These are phyloP conservation scores for Orchestes rusci DNA, from an alignment of 2,888 invertebrate genomes.

Conservation along the genomic window DNA sequence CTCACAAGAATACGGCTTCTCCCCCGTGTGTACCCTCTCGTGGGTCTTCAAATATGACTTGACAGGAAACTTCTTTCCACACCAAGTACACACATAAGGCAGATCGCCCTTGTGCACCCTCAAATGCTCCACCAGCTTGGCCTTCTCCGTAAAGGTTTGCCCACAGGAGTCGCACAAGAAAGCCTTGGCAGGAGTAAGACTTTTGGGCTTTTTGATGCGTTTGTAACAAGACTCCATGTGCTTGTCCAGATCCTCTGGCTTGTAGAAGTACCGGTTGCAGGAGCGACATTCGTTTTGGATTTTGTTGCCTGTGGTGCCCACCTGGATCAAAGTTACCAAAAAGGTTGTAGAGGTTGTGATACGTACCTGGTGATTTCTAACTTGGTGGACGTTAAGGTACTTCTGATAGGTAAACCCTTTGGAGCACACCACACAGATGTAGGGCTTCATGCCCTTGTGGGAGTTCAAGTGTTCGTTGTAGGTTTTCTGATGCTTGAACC, in stretches of 20 bases:
- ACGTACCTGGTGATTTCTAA: constrained; percentile 32
- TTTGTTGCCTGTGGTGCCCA: constrained; percentile 41
- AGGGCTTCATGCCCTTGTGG: constrained; percentile 48
- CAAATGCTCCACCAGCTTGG: constrained; percentile 36
- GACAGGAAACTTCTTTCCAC: constrained; percentile 47
- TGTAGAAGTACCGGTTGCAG: constrained; percentile 36
- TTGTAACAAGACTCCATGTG: constrained; percentile 39
- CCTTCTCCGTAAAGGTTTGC: constrained; percentile 34
- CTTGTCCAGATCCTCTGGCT: constrained; percentile 40
- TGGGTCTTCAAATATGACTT: constrained; percentile 35
- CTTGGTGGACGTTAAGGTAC: constrained; percentile 35
- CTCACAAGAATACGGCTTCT: constrained; percentile 38
- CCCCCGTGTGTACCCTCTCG: constrained; percentile 41
- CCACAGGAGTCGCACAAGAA: constrained; percentile 38
- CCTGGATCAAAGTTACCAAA: too few relatives aligned
- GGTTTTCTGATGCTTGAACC: constrained; percentile 48
- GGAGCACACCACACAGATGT: constrained; percentile 48
- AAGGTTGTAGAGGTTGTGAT: too few relatives aligned
- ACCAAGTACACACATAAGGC: constrained; percentile 42
- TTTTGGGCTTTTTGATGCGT: constrained; percentile 28
- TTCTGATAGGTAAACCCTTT: constrained; percentile 48
- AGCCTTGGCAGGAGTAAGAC: constrained; percentile 15
- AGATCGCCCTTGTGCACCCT: constrained; percentile 48
- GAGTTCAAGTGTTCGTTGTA: constrained; percentile 52
- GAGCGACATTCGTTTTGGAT: constrained; percentile 41